These are phyloP conservation scores for Lycodopsis pacificus DNA, from an alignment of 2,797 vertebrate species.

Conservation along the genomic window DNA sequence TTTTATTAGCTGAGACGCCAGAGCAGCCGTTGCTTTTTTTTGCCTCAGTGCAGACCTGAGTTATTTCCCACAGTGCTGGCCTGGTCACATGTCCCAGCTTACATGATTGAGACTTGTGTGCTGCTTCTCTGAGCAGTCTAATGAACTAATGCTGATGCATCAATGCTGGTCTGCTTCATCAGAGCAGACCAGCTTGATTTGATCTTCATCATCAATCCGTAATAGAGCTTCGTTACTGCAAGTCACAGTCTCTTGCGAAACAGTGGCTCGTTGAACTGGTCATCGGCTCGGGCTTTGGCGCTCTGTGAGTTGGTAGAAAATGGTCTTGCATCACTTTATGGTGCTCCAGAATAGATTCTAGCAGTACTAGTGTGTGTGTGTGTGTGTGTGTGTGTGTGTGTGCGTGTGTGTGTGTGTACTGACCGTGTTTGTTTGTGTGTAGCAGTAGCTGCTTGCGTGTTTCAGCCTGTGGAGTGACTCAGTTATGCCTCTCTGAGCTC, in stretches of 20 bases:
- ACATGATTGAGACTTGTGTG: constrained; percentile 37
- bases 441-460: constrained; percentile 2
- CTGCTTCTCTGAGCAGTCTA: constrained; percentile 16
- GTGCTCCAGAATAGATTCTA: constrained; percentile 11
- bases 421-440: neutral
- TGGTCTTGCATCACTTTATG: constrained; percentile 42
- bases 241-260: constrained; percentile 38
- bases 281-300: constrained; percentile 5
- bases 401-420: neutral
- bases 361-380: neutral
- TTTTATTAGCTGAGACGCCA: neutral
- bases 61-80: constrained; percentile 47
- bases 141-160: neutral
- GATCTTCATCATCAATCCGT: neutral
- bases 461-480: constrained; percentile 27
- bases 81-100: constrained; percentile 75
- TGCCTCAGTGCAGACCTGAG: neutral
- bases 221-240: constrained; percentile 29
- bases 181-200: constrained; percentile 8
- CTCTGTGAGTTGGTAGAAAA: constrained; percentile 21
- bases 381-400: constrained; percentile 10
- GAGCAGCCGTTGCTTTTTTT: neutral
- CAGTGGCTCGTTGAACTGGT: constrained; percentile 12
- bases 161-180: constrained; percentile 6
- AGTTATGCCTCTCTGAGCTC: constrained; percentile 31